These are phyloP conservation scores for Anthopleura sola DNA, from an alignment of 64 coral and sea anemone genomes.

Conservation along the genomic window DNA sequence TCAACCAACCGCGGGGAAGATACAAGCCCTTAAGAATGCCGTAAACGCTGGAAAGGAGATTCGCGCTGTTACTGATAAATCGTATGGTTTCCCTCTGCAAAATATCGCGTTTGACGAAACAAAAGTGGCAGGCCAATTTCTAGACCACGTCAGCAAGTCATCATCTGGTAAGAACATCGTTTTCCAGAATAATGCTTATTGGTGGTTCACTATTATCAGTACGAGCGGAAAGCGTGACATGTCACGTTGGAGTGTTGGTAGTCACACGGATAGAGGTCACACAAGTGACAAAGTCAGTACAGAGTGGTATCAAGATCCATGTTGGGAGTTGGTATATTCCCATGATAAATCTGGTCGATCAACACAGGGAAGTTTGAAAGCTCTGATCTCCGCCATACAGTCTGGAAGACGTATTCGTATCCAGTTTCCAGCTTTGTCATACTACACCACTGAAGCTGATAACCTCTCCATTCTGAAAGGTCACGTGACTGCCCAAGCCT, in stretches of 20 bases:
- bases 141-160: slow-evolving; percentile 70
- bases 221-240: slow-evolving; percentile 85
- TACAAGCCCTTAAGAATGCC: slow-evolving; percentile 29
- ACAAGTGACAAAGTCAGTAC: slow-evolving; percentile 49
- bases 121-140: slow-evolving; percentile 50
- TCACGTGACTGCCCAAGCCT: slow-evolving; percentile 77
- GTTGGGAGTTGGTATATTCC: slow-evolving; percentile 64
- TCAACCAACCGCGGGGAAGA: slow-evolving; percentile 16
- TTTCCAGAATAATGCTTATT: slow-evolving; percentile 70
- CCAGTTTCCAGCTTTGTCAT: slow-evolving; percentile 50
- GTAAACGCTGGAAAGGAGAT: slow-evolving; percentile 60
- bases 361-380: slow-evolving; percentile 25
- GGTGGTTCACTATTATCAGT: slow-evolving; percentile 73
- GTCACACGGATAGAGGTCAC: slow-evolving; percentile 64
- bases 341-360: slow-evolving; percentile 51
- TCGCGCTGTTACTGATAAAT: slow-evolving; percentile 39
- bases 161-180: background rate
- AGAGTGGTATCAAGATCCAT: slow-evolving; percentile 74
- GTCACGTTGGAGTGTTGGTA: slow-evolving; percentile 86
- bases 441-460: slow-evolving; percentile 77
- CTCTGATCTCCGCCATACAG: slow-evolving; percentile 51
- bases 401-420: slow-evolving; percentile 74
- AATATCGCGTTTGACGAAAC: slow-evolving; percentile 42
- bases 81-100: slow-evolving; percentile 48
- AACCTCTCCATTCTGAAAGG: slow-evolving; percentile 75